Evolutionary conservation across 2,888 invertebrate species (phyloP).

Genomic region (Heliconius ismenius): DNA sequence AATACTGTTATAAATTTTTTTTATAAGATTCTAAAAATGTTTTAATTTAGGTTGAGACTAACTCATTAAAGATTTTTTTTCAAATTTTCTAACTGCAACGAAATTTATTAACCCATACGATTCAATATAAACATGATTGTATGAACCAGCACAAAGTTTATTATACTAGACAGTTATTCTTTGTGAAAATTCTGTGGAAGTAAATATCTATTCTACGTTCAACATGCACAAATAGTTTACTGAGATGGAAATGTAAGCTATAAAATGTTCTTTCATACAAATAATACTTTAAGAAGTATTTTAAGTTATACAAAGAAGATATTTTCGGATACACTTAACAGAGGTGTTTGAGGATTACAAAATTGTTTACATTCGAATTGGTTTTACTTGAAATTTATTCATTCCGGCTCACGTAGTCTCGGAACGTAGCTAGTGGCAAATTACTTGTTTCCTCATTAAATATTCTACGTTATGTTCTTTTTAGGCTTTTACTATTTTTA

Average conservation of each 20-base stretch:
- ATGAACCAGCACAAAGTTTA: background rate
- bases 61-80: too few relatives aligned
- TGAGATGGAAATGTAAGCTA: conserved; percentile 10
- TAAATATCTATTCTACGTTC: conserved; percentile 15
- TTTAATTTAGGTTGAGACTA: too few relatives aligned
- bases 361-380: conserved; percentile 8
- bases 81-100: background rate
- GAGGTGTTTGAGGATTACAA: background rate
- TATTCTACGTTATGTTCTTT: background rate
- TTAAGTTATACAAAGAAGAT: conserved; percentile 7
- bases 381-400: background rate
- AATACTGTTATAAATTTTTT: too few relatives aligned
- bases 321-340: background rate
- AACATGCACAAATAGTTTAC: conserved; percentile 7
- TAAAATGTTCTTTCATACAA: conserved; percentile 2
- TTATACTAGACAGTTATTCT: background rate
- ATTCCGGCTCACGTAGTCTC: background rate
- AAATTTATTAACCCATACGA: background rate
- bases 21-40: too few relatives aligned
- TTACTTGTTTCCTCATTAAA: background rate
- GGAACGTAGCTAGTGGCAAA: background rate
- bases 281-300: conserved; percentile 22
- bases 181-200: conserved; percentile 18
- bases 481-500: background rate
- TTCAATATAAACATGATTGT: conserved; percentile 8